Evolutionary conservation across 1,140 invertebrate species (phyloP), one percentile per base, ranked within the genome.

Genomic region (Eueides isabella): DNA sequence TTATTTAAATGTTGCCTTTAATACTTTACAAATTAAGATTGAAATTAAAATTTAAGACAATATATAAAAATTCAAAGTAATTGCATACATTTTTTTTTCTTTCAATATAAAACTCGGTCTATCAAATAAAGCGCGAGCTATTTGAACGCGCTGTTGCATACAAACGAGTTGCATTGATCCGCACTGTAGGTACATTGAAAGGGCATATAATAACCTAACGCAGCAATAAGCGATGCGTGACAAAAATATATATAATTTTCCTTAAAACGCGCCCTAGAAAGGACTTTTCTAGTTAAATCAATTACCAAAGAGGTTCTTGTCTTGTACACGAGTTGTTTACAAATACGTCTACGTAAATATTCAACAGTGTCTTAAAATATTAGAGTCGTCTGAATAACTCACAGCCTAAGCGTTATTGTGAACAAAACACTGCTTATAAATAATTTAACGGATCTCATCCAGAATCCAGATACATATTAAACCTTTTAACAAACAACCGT

Each of bases 121-220:
- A 35, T 64, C 67, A 75, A 75, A 77, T 71, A 72, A 71, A 67
- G 73, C 44, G 63, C 68, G 12, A 65, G 61, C 66, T 67, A 79
- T 75, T 66, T 64, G 23, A 41, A 61, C 41, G 28, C 65, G 74
- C 26, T 35, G 64, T 61, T 72, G 80, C 78, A 82, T 80, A 79
- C 76, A 77, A 76, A 84, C 80, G 77, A 77, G 74, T 70, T 68
- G 69, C 73, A 71, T 67, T 78, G 75, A 71, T 78, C 55, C 33
- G 48, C 78, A 79, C 61, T 72, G 12, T 19, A 62, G 33, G 61
- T 72, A 68, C 75, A 44, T 62, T 41, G 68, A 78, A 83, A 82
- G 80, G 81, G 80, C 81, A 82, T 80, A 80, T 71, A 70, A 70
- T 55, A 74, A 72, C 61, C 75, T 78, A 79, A 74, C 77, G 79